Conservation (phyloP, 2,797 vertebrate species). For the Lacerta agilis region DNA sequence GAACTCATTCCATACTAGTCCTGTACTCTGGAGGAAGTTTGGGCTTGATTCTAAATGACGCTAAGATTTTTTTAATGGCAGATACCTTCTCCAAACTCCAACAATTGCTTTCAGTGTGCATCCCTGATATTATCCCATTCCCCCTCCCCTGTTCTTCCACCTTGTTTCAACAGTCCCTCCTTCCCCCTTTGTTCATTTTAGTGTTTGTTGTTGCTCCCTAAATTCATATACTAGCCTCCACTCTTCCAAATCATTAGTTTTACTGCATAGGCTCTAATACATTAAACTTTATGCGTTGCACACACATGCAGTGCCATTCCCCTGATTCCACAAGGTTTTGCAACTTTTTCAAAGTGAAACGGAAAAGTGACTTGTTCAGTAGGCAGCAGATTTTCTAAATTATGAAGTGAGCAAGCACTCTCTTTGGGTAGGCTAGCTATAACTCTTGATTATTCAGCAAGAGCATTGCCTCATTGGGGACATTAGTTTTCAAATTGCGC, state of each 20-base stretch:
- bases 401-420: conserved; percentile 74
- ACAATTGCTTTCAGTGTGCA: not conserved
- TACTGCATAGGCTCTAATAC: not conserved
- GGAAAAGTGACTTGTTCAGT: conserved; percentile 69
- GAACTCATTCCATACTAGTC: not conserved
- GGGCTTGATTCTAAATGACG: not conserved
- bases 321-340: conserved; percentile 55
- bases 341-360: conserved; percentile 73
- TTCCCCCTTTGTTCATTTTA: not conserved
- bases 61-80: not conserved
- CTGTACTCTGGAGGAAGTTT: not conserved
- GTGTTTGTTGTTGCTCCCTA: conserved; percentile 28
- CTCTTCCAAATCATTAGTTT: conserved; percentile 15
- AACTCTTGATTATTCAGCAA: conserved; percentile 76
- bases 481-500: conserved; percentile 76
- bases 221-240: conserved; percentile 32
- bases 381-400: conserved; percentile 76
- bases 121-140: not conserved
- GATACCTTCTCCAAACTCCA: not conserved
- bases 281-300: conserved; percentile 6
- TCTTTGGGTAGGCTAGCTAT: conserved; percentile 72
- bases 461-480: conserved; percentile 74
- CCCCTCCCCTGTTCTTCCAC: conserved; percentile 11
- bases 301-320: not conserved
- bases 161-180: not conserved